phyloP scores from a whole-genome alignment of 2,888 invertebrate genomes.

The Agonopterix alstromeriana region DNA sequence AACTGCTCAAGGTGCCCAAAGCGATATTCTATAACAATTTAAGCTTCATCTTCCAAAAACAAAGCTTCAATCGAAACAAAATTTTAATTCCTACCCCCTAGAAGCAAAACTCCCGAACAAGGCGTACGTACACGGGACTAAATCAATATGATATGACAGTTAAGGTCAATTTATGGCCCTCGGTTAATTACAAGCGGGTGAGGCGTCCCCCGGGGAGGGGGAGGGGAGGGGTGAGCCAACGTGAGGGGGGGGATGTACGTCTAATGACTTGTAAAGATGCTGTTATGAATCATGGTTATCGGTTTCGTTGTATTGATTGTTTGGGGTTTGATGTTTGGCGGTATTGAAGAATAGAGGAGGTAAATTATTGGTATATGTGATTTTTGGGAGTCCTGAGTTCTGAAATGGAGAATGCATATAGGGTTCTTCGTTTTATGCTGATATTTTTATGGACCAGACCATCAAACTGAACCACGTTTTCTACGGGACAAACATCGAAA shows the following conservation, averaged over 20 bases:
- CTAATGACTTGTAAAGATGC: conserved; percentile 74
- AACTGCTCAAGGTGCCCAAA: no score
- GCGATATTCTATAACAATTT: no score
- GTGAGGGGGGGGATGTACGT: conserved; percentile 29
- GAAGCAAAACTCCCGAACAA: conserved; percentile 25
- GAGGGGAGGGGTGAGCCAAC: conserved; percentile 14
- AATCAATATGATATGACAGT: conserved; percentile 78
- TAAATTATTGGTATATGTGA: no score
- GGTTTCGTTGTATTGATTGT: background rate
- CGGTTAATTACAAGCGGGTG: conserved; percentile 73
- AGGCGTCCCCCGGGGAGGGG: conserved; percentile 26
- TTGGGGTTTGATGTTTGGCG: no score
- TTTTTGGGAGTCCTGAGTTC: no score
- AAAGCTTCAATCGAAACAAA: conserved; percentile 35
- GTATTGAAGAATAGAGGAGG: no score
- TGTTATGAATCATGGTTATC: conserved; percentile 5
- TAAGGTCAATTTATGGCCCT: conserved; percentile 75
- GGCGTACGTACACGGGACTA: conserved; percentile 54
- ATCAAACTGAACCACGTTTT: no score
- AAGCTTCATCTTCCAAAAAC: no score
- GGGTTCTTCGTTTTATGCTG: no score
- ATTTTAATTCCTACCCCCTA: conserved; percentile 37
- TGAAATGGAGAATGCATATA: no score
- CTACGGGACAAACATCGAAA: no score
- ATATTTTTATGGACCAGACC: no score